phyloP scores from a whole-genome alignment of 2,797 vertebrate species.

The Onychomys arenicola region DNA sequence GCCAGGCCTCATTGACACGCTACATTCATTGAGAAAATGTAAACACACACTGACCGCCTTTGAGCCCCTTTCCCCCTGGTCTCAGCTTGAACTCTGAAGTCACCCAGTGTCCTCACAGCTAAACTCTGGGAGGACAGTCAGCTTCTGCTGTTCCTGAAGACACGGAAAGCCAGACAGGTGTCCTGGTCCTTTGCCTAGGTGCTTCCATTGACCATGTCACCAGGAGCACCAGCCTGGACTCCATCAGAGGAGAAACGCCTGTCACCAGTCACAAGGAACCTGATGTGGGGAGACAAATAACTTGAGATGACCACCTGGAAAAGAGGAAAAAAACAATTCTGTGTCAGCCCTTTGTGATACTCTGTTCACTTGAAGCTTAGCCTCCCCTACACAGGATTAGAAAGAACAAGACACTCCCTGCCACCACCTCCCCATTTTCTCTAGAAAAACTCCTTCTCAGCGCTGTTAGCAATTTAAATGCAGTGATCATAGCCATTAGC shows the following conservation, averaged over 20 bases:
- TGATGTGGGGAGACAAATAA: background rate
- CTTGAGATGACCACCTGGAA: slow-evolving; percentile 54
- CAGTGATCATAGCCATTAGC: slow-evolving; percentile 81
- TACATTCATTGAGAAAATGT: slow-evolving; percentile 38
- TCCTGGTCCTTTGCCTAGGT: background rate
- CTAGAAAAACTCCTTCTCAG: slow-evolving; percentile 69
- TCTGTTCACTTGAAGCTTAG: slow-evolving; percentile 50
- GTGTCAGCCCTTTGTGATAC: background rate
- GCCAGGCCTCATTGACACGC: background rate
- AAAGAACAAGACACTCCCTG: slow-evolving; percentile 55
- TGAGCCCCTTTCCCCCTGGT: slow-evolving; percentile 34
- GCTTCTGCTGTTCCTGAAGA: background rate
- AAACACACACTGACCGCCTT: background rate
- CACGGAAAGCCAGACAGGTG: background rate
- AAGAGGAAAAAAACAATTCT: slow-evolving; percentile 41
- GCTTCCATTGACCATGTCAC: slow-evolving; percentile 4
- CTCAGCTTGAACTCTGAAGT: slow-evolving; percentile 44
- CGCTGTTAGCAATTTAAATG: slow-evolving; percentile 78
- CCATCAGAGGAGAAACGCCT: background rate
- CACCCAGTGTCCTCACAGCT: background rate
- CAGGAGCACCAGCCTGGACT: background rate
- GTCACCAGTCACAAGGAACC: background rate
- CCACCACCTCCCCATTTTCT: background rate
- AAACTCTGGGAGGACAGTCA: background rate
- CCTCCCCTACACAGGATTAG: slow-evolving; percentile 18